These are phyloP conservation scores for Polietes domitor DNA, from an alignment of 2,888 invertebrate genomes.

Conservation along the genomic window DNA sequence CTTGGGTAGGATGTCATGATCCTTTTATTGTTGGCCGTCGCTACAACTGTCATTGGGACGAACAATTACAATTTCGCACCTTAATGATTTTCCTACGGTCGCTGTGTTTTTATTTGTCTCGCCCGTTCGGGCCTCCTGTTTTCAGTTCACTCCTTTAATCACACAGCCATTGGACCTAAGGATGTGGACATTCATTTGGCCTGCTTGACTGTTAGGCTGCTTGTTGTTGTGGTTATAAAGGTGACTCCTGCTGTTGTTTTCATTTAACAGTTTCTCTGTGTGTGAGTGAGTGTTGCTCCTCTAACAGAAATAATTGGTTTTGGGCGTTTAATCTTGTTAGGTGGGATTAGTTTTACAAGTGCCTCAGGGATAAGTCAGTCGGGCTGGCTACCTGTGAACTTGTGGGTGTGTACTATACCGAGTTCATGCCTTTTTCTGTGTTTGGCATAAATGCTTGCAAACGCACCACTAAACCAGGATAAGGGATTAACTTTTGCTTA, in stretches of 20 bases:
- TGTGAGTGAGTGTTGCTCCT: not conserved
- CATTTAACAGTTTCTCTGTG: constrained; percentile 46
- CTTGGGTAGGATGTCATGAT: constrained; percentile 31
- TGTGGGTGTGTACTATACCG: not conserved
- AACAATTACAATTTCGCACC: constrained; percentile 64
- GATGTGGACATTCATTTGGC: constrained; percentile 26
- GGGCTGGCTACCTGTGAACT: constrained; percentile 37
- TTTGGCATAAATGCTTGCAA: not conserved
- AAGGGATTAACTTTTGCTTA: constrained; percentile 22
- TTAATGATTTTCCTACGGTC: constrained; percentile 51
- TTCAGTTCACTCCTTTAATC: constrained; percentile 47
- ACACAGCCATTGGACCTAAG: constrained; percentile 33
- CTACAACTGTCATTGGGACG: constrained; percentile 59
- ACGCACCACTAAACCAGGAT: constrained; percentile 17
- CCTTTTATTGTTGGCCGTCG: constrained; percentile 5
- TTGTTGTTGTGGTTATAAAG: constrained; percentile 11
- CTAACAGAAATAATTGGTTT: constrained; percentile 53
- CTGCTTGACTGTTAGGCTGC: too few relatives aligned
- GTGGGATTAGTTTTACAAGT: constrained; percentile 53
- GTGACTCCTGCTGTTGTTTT: constrained; percentile 61
- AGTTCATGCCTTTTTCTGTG: not conserved
- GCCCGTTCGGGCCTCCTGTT: not conserved
- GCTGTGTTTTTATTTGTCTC: not conserved
- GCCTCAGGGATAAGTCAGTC: constrained; percentile 2
- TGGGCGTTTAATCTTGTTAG: constrained; percentile 64